Conservation (phyloP, 2,888 invertebrate genomes). For the Acronicta leporina region DNA sequence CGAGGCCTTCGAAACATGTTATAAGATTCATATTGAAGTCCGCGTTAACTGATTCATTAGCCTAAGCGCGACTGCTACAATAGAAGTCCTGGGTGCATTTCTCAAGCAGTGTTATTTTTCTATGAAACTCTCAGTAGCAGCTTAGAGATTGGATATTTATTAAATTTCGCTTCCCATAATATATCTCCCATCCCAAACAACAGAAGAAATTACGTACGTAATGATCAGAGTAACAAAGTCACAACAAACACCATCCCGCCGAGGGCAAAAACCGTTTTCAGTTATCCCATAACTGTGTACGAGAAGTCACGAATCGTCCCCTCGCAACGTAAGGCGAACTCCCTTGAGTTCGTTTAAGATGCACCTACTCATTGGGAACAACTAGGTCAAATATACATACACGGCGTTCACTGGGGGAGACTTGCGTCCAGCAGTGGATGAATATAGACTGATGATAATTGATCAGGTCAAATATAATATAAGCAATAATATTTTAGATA, state of each 20-base stretch:
- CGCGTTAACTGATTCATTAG: not conserved
- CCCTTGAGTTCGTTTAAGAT: slow-evolving; percentile 9
- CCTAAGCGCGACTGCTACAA: no score
- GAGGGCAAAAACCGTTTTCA: slow-evolving; percentile 14
- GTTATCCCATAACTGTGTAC: not conserved
- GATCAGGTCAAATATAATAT: no score
- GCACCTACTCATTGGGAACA: slow-evolving; percentile 5
- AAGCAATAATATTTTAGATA: no score
- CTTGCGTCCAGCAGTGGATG: no score
- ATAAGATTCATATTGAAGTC: slow-evolving; percentile 5
- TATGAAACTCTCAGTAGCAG: no score
- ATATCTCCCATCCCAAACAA: no score
- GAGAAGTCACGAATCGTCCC: slow-evolving; percentile 5
- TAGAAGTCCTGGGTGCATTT: no score
- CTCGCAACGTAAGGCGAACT: not conserved
- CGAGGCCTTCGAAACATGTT: slow-evolving; percentile 12
- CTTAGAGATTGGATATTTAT: no score
- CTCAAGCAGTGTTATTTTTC: no score
- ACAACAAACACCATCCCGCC: slow-evolving; percentile 19
- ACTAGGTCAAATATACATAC: slow-evolving; percentile 28
- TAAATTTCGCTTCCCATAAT: no score
- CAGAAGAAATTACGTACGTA: not conserved
- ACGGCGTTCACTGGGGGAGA: no score
- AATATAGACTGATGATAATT: no score
- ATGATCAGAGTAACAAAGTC: slow-evolving; percentile 19